Evolutionary conservation across 2,888 invertebrate genomes (phyloP).

Genomic region (Folsomia candida): DNA sequence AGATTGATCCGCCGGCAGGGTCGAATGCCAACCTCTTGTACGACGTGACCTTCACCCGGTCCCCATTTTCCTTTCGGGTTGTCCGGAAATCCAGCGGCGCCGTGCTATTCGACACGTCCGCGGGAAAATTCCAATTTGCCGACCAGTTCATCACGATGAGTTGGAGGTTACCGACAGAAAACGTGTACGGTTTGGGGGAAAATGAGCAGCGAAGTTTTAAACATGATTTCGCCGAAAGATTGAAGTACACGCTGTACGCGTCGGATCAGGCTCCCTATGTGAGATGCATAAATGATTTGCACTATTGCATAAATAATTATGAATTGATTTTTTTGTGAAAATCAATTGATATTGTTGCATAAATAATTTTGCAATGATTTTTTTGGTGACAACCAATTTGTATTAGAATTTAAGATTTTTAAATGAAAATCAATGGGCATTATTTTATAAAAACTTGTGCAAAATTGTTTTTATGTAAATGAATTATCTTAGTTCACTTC

Average conservation of each 20-base stretch:
- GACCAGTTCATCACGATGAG: slow-evolving; percentile 57
- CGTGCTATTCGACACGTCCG: slow-evolving; percentile 47
- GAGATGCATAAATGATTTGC: too few relatives aligned
- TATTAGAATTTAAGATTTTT: too few relatives aligned
- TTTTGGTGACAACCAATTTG: too few relatives aligned
- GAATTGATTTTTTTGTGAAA: too few relatives aligned
- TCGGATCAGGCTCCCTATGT: slow-evolving; percentile 38
- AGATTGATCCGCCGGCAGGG: slow-evolving; percentile 28
- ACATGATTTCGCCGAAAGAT: slow-evolving; percentile 52
- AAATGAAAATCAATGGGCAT: too few relatives aligned
- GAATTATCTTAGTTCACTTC: slow-evolving; percentile 56
- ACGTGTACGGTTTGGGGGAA: slow-evolving; percentile 57
- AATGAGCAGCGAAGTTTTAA: slow-evolving; percentile 53
- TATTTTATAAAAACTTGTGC: too few relatives aligned
- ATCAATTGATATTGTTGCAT: neutral
- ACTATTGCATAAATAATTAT: too few relatives aligned
- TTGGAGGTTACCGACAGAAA: slow-evolving; percentile 53
- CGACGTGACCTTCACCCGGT: slow-evolving; percentile 31
- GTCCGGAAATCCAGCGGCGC: slow-evolving; percentile 34
- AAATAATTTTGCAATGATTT: too few relatives aligned
- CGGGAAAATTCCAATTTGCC: slow-evolving; percentile 54
- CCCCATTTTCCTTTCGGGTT: slow-evolving; percentile 39
- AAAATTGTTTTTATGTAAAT: too few relatives aligned
- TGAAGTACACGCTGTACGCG: slow-evolving; percentile 32
- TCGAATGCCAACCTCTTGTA: slow-evolving; percentile 32